phyloP scores from a whole-genome alignment of 2,113 vertebrate genomes.

The Opisthocomus hoazin region DNA sequence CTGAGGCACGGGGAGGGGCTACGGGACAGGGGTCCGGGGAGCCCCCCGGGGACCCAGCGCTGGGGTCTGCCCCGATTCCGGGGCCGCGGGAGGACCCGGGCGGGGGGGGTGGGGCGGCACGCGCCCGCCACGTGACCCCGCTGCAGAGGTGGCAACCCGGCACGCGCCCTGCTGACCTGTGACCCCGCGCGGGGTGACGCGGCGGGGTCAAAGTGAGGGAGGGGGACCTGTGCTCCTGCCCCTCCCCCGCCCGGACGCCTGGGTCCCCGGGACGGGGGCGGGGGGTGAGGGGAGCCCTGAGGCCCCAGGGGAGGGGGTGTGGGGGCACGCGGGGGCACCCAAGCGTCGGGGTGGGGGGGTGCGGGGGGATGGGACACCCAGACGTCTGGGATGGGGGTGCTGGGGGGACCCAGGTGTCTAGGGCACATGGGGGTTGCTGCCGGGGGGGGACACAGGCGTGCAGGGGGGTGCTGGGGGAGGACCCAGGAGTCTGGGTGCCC shows the following conservation, averaged over 20 bases:
- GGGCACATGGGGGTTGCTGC: neutral
- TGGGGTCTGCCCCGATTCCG: neutral
- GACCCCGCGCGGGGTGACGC: neutral
- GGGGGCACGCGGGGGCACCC: neutral
- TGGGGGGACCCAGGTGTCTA: neutral
- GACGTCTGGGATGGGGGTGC: neutral
- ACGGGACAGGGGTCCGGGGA: neutral
- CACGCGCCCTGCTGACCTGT: neutral
- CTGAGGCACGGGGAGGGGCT: neutral
- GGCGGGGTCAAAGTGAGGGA: neutral
- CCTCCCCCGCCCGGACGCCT: neutral
- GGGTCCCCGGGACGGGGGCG: neutral
- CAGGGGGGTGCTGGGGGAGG: conserved; percentile 45
- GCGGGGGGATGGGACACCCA: neutral
- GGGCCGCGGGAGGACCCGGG: neutral
- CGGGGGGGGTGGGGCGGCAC: conserved; percentile 32
- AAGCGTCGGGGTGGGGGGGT: neutral
- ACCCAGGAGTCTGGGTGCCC: neutral
- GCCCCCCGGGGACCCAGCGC: neutral
- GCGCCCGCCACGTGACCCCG: neutral
- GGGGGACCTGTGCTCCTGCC: neutral
- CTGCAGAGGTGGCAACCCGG: neutral
- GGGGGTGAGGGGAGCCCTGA: neutral
- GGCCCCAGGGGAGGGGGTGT: too few species aligned
- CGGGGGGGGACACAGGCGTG: neutral